phyloP scores from a whole-genome alignment of 2,113 vertebrate species.

The Cinclus cinclus region DNA sequence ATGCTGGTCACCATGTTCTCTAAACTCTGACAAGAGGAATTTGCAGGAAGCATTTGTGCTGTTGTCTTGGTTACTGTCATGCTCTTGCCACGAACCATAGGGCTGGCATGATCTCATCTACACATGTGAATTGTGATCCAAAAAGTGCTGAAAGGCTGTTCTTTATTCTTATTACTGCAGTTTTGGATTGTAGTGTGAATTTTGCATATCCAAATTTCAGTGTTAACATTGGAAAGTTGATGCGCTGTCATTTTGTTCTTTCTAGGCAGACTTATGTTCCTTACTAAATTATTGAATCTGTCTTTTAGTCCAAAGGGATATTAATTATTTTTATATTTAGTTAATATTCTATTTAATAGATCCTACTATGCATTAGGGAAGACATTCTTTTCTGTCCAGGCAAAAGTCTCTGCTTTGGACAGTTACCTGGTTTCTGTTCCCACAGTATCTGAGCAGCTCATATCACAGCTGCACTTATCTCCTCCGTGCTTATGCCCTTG shows the following conservation, averaged over 20 bases:
- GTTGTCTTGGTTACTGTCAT: conserved; percentile 7
- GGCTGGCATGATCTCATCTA: not conserved
- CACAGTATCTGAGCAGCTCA: not conserved
- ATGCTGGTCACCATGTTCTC: not conserved
- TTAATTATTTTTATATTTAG: not conserved
- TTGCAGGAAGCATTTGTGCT: not conserved
- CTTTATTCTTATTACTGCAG: not conserved
- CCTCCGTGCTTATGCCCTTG: not conserved
- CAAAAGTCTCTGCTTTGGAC: not conserved
- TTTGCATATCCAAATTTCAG: not conserved
- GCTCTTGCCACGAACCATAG: not conserved
- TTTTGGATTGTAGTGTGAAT: not conserved
- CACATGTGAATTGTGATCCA: not conserved
- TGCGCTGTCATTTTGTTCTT: not conserved
- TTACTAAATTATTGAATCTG: not conserved
- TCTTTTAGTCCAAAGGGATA: not conserved
- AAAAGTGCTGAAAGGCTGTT: not conserved
- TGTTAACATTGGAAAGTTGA: not conserved
- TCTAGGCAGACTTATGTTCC: not conserved
- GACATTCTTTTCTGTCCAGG: not conserved
- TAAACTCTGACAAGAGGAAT: not conserved
- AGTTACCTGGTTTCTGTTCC: not conserved
- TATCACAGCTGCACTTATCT: not conserved
- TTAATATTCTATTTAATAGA: not conserved
- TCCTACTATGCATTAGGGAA: not conserved